Percentiles rank a stretch among this genome's conserved stretches.
Conservation (phyloP, 2,888 invertebrate genomes). For the Tridacna gigas region DNA sequence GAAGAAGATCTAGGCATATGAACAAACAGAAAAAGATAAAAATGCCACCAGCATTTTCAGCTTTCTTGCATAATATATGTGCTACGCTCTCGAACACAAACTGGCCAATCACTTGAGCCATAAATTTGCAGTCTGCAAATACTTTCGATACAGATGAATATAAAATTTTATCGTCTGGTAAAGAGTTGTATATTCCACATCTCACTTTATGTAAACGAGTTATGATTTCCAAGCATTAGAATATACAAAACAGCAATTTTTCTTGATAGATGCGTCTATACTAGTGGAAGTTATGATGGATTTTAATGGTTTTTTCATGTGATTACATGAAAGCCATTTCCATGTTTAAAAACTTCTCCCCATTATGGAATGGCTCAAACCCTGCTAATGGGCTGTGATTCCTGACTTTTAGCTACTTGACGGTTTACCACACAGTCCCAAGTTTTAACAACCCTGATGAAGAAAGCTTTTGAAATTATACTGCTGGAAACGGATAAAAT, state of each 20-base stretch:
- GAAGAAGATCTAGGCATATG: too few relatives aligned
- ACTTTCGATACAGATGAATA: too few relatives aligned
- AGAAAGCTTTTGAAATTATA: not conserved
- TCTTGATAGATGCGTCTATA: conserved; percentile 25
- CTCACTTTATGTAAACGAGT: conserved; percentile 15
- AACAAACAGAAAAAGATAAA: too few relatives aligned
- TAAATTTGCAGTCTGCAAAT: too few relatives aligned
- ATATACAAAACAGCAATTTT: conserved; percentile 1
- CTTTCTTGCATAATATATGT: too few relatives aligned
- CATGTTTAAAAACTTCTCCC: not conserved
- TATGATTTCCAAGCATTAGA: conserved; percentile 18
- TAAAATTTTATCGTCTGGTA: not conserved
- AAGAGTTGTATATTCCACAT: conserved; percentile 8
- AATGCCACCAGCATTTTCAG: too few relatives aligned
- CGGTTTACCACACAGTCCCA: not conserved
- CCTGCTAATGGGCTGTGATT: not conserved
- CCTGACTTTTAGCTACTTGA: not conserved
- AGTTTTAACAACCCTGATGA: not conserved
- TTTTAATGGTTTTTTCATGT: conserved; percentile 26
- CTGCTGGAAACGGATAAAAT: not conserved
- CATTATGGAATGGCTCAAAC: not conserved
- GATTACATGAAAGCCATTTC: conserved; percentile 22
- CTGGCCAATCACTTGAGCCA: too few relatives aligned
- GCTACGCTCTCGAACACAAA: too few relatives aligned
- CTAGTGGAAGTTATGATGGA: conserved; percentile 18